Evolutionary conservation across 2,888 invertebrate genomes (phyloP), one percentile per base, ranked within the genome.

Genomic region (Prenolepis imparis): DNA sequence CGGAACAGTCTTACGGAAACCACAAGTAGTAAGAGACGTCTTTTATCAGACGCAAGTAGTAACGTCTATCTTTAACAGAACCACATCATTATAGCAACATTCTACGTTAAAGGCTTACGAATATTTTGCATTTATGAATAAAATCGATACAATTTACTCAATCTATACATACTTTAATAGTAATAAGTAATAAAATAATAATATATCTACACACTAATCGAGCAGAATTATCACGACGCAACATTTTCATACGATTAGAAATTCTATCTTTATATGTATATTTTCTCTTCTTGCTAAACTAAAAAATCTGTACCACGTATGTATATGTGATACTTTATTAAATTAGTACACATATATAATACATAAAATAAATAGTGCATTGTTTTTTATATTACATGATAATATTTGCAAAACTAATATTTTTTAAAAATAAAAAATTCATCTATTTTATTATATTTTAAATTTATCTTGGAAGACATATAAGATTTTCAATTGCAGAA

Each of bases 11-110:
- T 70, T 78, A 61, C 6, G 11, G 21, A 36, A n/a, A 18, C 36
- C 11, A 36, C 70, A 70, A 78, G 44, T 80, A 36, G 48, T 41
- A 44, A 80, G 18, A 48, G 44, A 48, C 59, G 59, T 70, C 59
- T 80, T 70, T 44, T 24, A 59, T 70, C 78, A 44, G 70, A 61
- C 70, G 44, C 78, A 36, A 59, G 70, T 70, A 12, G 70, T 48
- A 80, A 61, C 12, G 32, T 36, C 59, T 59, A 21, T 12, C 12
- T 32, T 78, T 61, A 36, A 59, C 8, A 2, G 48, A 52, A 52
- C 48, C 48, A 6, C 48, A 36, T n/a, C 12, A 59, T 78, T 59
- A 44, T 8, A 59, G 32, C 44, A 12, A 6, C 41, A 44, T 80
- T 80, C 59, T 32, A 59, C 3, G 44, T 44, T n/a, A 57, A 67